A percentile compares a stretch with the other conserved stretches of the same genome.
phyloP scores from a whole-genome alignment of 2,113 vertebrate genomes.

The Sprattus sprattus region DNA sequence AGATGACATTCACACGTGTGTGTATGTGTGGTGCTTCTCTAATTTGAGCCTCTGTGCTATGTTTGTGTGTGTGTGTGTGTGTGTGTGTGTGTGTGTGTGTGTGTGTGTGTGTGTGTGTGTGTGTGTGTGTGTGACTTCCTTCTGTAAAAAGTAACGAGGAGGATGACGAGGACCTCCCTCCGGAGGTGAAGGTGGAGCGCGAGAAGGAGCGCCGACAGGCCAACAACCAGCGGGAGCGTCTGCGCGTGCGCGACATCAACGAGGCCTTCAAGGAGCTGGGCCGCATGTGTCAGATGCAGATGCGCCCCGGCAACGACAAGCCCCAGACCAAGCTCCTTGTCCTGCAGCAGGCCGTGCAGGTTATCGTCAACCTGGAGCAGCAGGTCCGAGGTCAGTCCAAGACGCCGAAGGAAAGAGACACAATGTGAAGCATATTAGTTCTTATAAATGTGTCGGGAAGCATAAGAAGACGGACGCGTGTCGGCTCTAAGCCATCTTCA shows the following conservation, averaged over 20 bases:
- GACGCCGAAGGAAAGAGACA: no score
- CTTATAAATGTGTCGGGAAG: no score
- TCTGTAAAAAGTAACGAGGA: constrained; percentile 48
- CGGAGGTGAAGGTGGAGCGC: constrained; percentile 96
- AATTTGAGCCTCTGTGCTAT: no score
- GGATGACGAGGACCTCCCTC: constrained; percentile 79
- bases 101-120: not conserved
- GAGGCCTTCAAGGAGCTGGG: constrained; percentile 84
- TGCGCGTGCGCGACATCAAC: constrained; percentile 95
- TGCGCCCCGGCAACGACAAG: constrained; percentile 88
- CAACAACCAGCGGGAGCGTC: constrained; percentile 95
- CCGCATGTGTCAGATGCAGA: constrained; percentile 96
- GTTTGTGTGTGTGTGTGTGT: not conserved
- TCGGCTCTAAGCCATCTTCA: no score
- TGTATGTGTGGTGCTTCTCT: not conserved
- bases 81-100: constrained; percentile 21
- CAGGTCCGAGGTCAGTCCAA: constrained; percentile 94
- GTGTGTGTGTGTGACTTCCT: constrained; percentile 12
- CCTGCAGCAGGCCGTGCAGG: constrained; percentile 97
- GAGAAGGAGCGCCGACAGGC: constrained; percentile 93
- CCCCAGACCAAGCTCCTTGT: constrained; percentile 98
- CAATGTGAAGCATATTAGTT: no score
- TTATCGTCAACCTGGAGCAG: constrained; percentile 97
- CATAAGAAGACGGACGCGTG: no score
- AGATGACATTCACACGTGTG: no score